These are phyloP conservation scores for Sibirionetta formosa DNA, from an alignment of 2,797 vertebrate species.

Conservation along the genomic window DNA sequence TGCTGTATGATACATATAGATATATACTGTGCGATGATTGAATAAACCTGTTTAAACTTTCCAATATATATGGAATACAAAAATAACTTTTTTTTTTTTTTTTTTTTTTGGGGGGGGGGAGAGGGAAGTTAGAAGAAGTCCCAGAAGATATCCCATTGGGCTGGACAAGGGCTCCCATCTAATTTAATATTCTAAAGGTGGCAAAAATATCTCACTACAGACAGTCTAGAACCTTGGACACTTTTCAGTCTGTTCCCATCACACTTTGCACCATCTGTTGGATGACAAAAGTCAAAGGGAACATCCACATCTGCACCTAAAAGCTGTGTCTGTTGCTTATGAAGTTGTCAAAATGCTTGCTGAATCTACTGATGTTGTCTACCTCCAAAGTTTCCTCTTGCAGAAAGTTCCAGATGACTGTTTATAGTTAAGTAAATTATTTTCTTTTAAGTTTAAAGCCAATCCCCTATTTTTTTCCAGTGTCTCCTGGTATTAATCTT, in stretches of 20 bases:
- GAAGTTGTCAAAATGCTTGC: not conserved
- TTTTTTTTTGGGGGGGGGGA: no score
- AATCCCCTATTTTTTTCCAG: not conserved
- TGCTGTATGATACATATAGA: not conserved
- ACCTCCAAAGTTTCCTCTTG: not conserved
- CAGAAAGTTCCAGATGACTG: not conserved
- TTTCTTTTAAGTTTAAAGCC: not conserved
- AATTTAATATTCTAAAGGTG: not conserved
- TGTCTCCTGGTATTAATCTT: not conserved
- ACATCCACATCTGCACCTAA: not conserved
- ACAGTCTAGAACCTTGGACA: not conserved
- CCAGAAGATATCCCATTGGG: not conserved
- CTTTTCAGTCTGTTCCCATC: not conserved
- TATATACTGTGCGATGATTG: not conserved
- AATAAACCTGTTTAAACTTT: not conserved
- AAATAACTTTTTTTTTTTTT: not conserved
- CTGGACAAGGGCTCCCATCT: not conserved
- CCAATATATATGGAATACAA: not conserved
- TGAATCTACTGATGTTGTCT: not conserved
- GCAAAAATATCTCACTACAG: not conserved
- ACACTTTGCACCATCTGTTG: not conserved
- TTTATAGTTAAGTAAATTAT: not conserved
- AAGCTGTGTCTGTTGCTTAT: not conserved
- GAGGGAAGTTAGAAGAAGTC: not conserved
- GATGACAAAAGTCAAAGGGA: rapidly evolving